phyloP scores from a whole-genome alignment of 2,797 vertebrate genomes.

The Myripristis jacobus region DNA sequence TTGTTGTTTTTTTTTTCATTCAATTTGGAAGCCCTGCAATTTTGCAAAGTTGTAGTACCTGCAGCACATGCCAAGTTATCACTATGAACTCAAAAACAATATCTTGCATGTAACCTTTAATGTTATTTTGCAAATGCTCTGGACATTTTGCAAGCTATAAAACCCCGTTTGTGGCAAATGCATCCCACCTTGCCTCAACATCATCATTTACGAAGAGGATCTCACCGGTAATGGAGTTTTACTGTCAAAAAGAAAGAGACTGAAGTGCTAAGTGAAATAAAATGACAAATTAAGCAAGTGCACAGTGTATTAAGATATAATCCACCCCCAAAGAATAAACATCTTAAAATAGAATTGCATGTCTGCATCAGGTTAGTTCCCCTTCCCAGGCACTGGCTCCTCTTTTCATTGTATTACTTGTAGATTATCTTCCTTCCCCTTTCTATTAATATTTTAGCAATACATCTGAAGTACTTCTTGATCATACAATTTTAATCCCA shows the following conservation, averaged over 20 bases:
- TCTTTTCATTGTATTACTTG: slow-evolving; percentile 1
- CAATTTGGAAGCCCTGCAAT: too few species aligned
- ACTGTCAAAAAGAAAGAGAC: not conserved
- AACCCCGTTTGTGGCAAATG: too few species aligned
- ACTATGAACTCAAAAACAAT: too few species aligned
- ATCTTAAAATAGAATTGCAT: not conserved
- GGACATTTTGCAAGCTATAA: too few species aligned
- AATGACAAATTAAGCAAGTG: not conserved
- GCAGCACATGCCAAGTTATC: too few species aligned
- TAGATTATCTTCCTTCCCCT: not conserved
- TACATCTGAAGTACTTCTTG: slow-evolving; percentile 5
- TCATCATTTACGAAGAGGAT: not conserved
- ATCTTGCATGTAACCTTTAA: too few species aligned
- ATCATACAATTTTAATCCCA: slow-evolving; percentile 8
- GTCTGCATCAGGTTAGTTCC: not conserved
- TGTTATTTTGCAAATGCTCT: too few species aligned
- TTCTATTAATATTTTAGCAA: slow-evolving; percentile 13
- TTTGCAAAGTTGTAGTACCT: too few species aligned
- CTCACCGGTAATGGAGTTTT: not conserved
- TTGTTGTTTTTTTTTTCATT: too few species aligned
- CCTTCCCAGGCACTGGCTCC: not conserved
- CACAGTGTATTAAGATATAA: not conserved
- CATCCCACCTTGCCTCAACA: too few species aligned
- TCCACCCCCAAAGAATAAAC: slow-evolving; percentile 1
- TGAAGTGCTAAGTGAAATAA: not conserved